A percentile compares a stretch with the other conserved stretches of the same genome.
Evolutionary conservation across 2,888 invertebrate species (phyloP).

Genomic region (Tenthredo distinguenda): DNA sequence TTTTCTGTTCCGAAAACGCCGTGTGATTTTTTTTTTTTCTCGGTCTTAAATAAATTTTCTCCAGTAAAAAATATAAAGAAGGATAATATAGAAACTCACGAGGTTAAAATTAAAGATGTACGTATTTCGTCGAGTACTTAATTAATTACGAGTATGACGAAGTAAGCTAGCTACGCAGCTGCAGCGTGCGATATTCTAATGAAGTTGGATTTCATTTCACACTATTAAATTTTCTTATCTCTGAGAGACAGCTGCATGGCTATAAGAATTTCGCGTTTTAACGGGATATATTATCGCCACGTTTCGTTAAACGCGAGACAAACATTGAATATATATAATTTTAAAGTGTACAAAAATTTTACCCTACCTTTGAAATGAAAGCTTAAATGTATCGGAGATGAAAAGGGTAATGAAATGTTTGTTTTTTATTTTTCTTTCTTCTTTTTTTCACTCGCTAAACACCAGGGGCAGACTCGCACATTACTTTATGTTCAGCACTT

Average conservation of each 20-base stretch:
- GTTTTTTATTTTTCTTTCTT: background rate
- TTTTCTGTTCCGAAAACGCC: too few relatives aligned
- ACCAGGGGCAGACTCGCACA: background rate
- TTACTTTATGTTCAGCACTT: conserved; percentile 2
- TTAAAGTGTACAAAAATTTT: background rate
- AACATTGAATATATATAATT: conserved; percentile 24
- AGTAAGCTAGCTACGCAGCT: background rate
- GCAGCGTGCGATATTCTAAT: background rate
- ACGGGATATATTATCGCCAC: background rate
- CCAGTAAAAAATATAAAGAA: background rate
- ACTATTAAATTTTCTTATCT: conserved; percentile 40
- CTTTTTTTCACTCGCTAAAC: background rate
- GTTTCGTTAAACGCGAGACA: background rate
- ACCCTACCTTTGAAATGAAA: background rate
- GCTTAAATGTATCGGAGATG: background rate
- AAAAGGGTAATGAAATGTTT: background rate
- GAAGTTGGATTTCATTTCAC: background rate
- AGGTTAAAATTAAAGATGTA: too few relatives aligned
- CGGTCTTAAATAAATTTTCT: background rate
- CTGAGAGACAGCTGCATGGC: background rate
- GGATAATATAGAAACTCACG: too few relatives aligned
- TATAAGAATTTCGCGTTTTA: background rate
- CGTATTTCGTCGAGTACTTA: background rate
- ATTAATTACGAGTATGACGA: background rate
- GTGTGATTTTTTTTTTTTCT: too few relatives aligned